Evolutionary conservation across 2,797 vertebrate species (phyloP), one percentile per base, ranked within the genome.

Genomic region (Cichlasoma orientale): DNA sequence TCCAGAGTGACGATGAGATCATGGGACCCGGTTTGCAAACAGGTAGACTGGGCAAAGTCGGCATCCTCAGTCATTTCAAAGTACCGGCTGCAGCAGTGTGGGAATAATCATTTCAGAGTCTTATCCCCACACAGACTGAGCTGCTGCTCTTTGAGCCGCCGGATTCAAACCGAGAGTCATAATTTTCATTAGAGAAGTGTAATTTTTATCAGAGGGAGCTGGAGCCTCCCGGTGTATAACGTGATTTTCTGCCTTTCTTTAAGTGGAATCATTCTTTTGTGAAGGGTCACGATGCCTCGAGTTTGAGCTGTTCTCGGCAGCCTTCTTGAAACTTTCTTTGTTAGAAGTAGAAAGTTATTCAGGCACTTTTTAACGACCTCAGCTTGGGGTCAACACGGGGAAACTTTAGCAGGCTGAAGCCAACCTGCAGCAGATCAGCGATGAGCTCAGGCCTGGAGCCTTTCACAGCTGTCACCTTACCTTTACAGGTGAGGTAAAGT

Each of bases 321-420:
- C 72, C 82, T 56, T 55, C 50, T 56, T 78, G 25, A 23, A 36
- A 29, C 56, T 31, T 76, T 58, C 38, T 50, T 57, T 75, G 50
- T 75, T 19, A 36, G 54, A 54, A 76, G 27, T 54, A 31, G 52
- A 38, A 76, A 68, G 58, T 76, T 25, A 38, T 79, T 83, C 58
- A 19, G 61, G 38, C 44, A 66, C 23, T 66, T 66, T 47, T 44
- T 18, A 66, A 66, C 16, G 41, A 66, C 61, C 61, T 66, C 61
- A 66, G 61, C 41, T 66, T 19, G 41, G 41, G 41, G 61, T 47
- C 27, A 66, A 47, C 2, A 0, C 23, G 16, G 38, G 38, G 16
- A 63, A 63, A 23, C 38, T 16, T 27, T 47, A 66, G 38, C 23
- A 21, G 36, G 18, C 14, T 63, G 36, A 63, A 63, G 8, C 59